phyloP scores from a whole-genome alignment of 2,888 invertebrate genomes.

The Orchestes rusci region DNA sequence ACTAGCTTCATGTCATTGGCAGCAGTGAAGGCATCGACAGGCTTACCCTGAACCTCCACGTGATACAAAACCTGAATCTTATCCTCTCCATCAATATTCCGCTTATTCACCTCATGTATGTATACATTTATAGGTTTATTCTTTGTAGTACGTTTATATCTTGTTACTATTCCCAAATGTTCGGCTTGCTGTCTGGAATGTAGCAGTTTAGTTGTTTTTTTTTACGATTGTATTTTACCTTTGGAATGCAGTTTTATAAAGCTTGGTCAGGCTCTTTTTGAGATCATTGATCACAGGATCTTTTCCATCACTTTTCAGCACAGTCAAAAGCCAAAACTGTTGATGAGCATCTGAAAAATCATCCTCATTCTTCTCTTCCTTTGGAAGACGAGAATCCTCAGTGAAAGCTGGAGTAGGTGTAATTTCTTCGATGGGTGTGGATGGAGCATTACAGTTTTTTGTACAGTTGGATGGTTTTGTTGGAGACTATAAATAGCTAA shows the following conservation, averaged over 20 bases:
- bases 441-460: constrained; percentile 46
- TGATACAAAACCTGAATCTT: constrained; percentile 67
- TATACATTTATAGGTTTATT: constrained; percentile 55
- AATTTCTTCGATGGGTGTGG: constrained; percentile 44
- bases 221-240: constrained; percentile 46
- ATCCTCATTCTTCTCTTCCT: constrained; percentile 28
- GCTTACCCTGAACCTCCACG: constrained; percentile 70
- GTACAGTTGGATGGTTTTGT: constrained; percentile 38
- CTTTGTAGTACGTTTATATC: constrained; percentile 33
- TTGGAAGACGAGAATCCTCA: not conserved
- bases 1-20: constrained; percentile 79
- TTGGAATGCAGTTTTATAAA: constrained; percentile 75
- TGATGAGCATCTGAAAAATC: constrained; percentile 49
- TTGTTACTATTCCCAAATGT: constrained; percentile 60
- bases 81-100: constrained; percentile 40
- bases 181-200: constrained; percentile 65
- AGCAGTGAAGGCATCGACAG: constrained; percentile 73
- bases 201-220: not conserved
- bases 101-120: constrained; percentile 60
- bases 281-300: constrained; percentile 52
- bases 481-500: not conserved
- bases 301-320: constrained; percentile 52
- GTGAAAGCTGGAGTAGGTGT: constrained; percentile 43
- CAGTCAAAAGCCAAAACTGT: constrained; percentile 76
- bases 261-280: constrained; percentile 65